Percentiles rank a stretch among this genome's conserved stretches.
phyloP scores from a whole-genome alignment of 2,797 vertebrate species.

The Pangasius djambal region DNA sequence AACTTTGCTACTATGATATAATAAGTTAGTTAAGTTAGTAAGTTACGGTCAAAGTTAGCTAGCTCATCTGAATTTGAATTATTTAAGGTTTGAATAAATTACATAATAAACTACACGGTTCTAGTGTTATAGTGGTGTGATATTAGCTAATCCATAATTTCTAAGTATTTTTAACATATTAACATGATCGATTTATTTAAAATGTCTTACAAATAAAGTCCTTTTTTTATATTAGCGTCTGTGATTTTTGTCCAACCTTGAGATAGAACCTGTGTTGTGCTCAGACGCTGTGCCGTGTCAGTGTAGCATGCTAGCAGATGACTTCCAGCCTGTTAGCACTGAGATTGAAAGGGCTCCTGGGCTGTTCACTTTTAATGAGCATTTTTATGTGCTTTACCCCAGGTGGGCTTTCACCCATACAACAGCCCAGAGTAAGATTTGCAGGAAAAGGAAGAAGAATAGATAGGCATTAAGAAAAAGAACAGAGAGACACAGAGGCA shows the following conservation, averaged over 20 bases:
- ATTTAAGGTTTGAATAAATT: no score
- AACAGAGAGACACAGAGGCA: neutral
- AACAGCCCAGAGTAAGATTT: slow-evolving; percentile 18
- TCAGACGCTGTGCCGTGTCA: neutral
- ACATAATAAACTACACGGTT: neutral
- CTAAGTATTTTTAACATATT: neutral
- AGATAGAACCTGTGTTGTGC: neutral
- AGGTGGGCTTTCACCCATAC: slow-evolving; percentile 35
- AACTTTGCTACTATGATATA: neutral
- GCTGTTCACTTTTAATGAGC: slow-evolving; percentile 46
- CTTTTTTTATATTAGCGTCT: neutral
- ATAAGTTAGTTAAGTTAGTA: neutral
- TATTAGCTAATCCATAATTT: neutral
- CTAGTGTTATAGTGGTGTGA: neutral
- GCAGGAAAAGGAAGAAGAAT: neutral
- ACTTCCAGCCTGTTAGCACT: slow-evolving; percentile 36
- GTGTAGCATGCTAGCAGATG: slow-evolving; percentile 11
- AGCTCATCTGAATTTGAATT: neutral
- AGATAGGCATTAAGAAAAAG: slow-evolving; percentile 5
- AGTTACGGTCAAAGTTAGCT: neutral
- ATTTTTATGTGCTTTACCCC: slow-evolving; percentile 38
- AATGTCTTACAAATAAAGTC: neutral
- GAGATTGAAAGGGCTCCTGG: slow-evolving; percentile 32
- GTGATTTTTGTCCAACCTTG: no score
- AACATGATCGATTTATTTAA: neutral